These are phyloP conservation scores for Cactoblastis cactorum DNA, from an alignment of 2,888 invertebrate species.

Conservation along the genomic window DNA sequence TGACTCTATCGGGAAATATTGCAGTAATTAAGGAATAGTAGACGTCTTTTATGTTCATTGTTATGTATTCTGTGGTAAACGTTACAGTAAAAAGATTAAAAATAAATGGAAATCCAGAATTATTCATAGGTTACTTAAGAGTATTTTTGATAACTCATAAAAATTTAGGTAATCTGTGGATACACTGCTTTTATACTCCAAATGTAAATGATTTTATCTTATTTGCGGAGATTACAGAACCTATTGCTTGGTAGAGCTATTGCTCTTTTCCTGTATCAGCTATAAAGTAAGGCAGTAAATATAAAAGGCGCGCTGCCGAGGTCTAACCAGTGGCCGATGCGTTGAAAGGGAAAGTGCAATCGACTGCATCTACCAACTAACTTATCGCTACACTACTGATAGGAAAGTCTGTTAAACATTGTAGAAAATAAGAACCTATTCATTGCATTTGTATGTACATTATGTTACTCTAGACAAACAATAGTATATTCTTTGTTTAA, in stretches of 20 bases:
- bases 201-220: too few species aligned
- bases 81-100: too few species aligned
- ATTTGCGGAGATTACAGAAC: too few species aligned
- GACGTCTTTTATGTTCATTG: neutral
- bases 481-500: too few species aligned
- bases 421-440: constrained; percentile 5
- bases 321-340: constrained; percentile 22
- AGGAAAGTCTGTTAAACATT: constrained; percentile 9
- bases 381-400: constrained; percentile 7
- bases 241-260: constrained; percentile 11
- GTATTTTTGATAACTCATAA: too few species aligned
- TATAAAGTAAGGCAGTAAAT: constrained; percentile 30
- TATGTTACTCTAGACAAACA: neutral
- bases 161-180: too few species aligned
- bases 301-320: constrained; percentile 28
- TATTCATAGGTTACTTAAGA: too few species aligned
- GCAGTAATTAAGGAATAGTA: too few species aligned
- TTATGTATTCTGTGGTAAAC: too few species aligned
- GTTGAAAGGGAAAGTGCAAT: constrained; percentile 67
- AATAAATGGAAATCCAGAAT: too few species aligned
- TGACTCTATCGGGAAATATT: neutral
- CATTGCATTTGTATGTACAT: neutral
- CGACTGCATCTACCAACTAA: constrained; percentile 33
- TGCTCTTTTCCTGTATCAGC: constrained; percentile 20
- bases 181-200: too few species aligned